A percentile compares a stretch with the other conserved stretches of the same genome.
phyloP scores from a whole-genome alignment of 2,888 invertebrate genomes.

The Macrostomum cliftonense region DNA sequence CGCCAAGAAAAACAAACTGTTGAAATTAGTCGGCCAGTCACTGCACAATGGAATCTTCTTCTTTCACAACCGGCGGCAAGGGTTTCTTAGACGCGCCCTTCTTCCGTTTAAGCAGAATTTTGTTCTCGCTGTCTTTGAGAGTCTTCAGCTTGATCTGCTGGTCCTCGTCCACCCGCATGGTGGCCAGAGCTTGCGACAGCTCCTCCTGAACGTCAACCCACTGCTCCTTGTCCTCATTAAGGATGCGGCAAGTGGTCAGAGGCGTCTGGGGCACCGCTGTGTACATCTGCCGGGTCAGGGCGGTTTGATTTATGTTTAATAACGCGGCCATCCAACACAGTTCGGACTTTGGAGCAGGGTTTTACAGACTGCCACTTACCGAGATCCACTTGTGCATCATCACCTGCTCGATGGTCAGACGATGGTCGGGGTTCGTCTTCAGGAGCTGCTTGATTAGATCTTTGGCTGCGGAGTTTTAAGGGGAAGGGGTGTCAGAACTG shows the following conservation, averaged over 20 bases:
- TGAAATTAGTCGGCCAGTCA: no score
- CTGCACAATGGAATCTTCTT: no score
- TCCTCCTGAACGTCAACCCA: slow-evolving; percentile 86
- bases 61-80: no score
- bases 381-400: slow-evolving; percentile 69
- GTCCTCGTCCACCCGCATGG: slow-evolving; percentile 94
- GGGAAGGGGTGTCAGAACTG: neutral
- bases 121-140: slow-evolving; percentile 63
- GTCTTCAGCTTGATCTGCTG: slow-evolving; percentile 67
- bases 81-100: slow-evolving; percentile 12
- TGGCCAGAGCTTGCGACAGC: slow-evolving; percentile 87
- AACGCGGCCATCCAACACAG: no score
- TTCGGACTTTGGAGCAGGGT: no score
- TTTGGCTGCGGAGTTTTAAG: slow-evolving; percentile 50
- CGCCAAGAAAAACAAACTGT: no score
- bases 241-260: slow-evolving; percentile 65
- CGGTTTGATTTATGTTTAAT: neutral
- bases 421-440: slow-evolving; percentile 71
- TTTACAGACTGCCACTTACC: slow-evolving; percentile 41
- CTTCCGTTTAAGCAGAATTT: slow-evolving; percentile 61
- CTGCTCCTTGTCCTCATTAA: slow-evolving; percentile 70
- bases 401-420: slow-evolving; percentile 73
- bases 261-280: slow-evolving; percentile 83
- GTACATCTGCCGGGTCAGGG: slow-evolving; percentile 43
- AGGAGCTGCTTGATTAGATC: slow-evolving; percentile 82